Percentiles rank a stretch among this genome's conserved stretches.
These are phyloP conservation scores for Peromyscus eremicus DNA, from an alignment of 2,797 vertebrate genomes.

Conservation along the genomic window DNA sequence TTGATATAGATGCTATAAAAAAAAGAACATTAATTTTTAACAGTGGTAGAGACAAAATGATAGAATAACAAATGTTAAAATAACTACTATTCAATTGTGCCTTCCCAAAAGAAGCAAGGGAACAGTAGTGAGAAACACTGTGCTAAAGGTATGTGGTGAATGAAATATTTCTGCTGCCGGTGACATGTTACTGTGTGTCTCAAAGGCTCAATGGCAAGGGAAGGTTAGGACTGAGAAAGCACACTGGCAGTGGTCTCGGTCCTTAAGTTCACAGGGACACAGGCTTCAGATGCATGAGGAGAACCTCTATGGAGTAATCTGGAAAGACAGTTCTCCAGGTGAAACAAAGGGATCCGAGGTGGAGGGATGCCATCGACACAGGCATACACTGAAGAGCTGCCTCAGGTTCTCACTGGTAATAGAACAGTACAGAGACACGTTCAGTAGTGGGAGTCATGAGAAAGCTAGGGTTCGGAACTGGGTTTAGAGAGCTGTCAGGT, in stretches of 20 bases:
- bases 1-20: slow-evolving; percentile 51
- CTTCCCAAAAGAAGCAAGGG: slow-evolving; percentile 9
- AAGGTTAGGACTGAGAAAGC: not conserved
- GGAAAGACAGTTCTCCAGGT: not conserved
- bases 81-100: not conserved
- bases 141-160: not conserved
- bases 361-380: not conserved
- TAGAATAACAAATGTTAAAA: not conserved
- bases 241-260: not conserved
- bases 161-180: slow-evolving; percentile 6
- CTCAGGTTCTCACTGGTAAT: not conserved
- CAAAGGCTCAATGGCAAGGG: not conserved
- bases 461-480: not conserved
- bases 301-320: not conserved
- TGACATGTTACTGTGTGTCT: not conserved
- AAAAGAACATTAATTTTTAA: slow-evolving; percentile 51
- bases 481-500: not conserved
- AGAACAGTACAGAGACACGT: not conserved
- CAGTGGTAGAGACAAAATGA: slow-evolving; percentile 40
- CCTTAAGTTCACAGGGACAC: not conserved
- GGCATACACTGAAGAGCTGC: not conserved
- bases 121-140: not conserved
- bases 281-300: not conserved
- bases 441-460: not conserved
- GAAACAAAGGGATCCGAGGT: not conserved